These are phyloP conservation scores for Micronycteris hirsuta DNA, from an alignment of 2,113 vertebrate genomes.

Conservation along the genomic window DNA sequence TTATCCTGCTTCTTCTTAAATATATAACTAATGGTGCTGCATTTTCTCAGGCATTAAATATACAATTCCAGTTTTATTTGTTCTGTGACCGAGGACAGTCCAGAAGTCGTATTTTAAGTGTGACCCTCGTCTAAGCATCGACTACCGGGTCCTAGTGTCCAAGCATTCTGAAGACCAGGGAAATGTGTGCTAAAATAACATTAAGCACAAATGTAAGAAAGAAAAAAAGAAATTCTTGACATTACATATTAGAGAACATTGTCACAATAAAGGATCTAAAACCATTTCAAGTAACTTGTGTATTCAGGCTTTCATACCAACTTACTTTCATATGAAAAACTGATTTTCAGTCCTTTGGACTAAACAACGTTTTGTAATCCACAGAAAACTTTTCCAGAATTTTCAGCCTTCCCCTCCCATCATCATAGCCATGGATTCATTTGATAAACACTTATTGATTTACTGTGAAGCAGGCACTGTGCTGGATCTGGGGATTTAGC, in stretches of 20 bases:
- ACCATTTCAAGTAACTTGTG: not conserved
- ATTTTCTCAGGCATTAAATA: not conserved
- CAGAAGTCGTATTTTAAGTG: not conserved
- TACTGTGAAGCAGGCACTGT: too few relatives aligned
- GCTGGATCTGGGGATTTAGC: not conserved
- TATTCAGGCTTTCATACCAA: not conserved
- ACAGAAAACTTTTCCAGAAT: not conserved
- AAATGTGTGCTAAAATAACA: not conserved
- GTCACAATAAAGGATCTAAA: not conserved
- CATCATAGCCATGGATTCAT: not conserved
- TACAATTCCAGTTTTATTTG: not conserved
- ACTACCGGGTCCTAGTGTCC: not conserved
- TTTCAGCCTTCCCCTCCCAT: not conserved
- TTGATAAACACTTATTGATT: not conserved
- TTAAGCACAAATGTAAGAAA: not conserved
- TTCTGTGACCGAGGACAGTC: not conserved
- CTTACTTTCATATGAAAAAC: not conserved
- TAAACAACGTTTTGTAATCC: not conserved
- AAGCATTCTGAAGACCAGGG: not conserved
- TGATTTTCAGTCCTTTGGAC: not conserved
- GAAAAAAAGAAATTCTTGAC: not conserved
- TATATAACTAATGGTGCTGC: not conserved
- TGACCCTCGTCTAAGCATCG: not conserved
- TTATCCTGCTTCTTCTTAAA: not conserved
- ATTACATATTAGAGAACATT: not conserved